Conservation (phyloP, 2,113 vertebrate species). For the Reinhardtius hippoglossoides region DNA sequence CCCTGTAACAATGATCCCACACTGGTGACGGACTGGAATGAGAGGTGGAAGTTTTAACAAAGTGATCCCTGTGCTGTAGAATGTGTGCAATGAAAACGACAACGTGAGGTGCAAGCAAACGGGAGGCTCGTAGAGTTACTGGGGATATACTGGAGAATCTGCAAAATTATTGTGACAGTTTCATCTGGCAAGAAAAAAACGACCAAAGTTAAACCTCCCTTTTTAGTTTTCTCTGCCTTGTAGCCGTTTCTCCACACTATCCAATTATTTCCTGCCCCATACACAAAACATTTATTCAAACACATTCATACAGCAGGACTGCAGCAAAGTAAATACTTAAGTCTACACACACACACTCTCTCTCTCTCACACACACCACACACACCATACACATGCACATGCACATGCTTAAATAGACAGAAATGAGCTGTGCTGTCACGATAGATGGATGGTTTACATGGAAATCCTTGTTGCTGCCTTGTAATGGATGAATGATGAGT, state of each 20-base stretch:
- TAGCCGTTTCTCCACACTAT: constrained; percentile 1
- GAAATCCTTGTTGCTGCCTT: constrained; percentile 8
- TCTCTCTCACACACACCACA: too few relatives aligned
- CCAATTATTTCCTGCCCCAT: constrained; percentile 35
- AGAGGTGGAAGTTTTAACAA: constrained; percentile 41
- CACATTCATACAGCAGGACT: constrained; percentile 11
- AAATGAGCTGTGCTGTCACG: neutral
- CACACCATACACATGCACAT: too few relatives aligned
- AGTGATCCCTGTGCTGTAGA: constrained; percentile 29
- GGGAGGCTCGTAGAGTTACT: neutral
- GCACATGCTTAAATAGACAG: neutral
- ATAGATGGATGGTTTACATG: constrained; percentile 5
- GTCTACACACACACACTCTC: neutral
- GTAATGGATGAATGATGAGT: constrained; percentile 2
- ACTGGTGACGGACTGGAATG: constrained; percentile 51
- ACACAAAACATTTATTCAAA: constrained; percentile 1
- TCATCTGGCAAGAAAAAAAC: constrained; percentile 30
- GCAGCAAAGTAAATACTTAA: constrained; percentile 7
- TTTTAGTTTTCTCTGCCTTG: neutral
- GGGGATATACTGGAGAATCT: neutral
- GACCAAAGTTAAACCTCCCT: neutral
- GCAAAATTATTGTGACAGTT: constrained; percentile 18
- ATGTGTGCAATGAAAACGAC: constrained; percentile 22
- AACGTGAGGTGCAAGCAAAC: neutral
- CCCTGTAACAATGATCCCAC: constrained; percentile 44